Base-by-base conservation (phyloP, 2,797 vertebrate species). In the Onychomys torridus region DNA sequence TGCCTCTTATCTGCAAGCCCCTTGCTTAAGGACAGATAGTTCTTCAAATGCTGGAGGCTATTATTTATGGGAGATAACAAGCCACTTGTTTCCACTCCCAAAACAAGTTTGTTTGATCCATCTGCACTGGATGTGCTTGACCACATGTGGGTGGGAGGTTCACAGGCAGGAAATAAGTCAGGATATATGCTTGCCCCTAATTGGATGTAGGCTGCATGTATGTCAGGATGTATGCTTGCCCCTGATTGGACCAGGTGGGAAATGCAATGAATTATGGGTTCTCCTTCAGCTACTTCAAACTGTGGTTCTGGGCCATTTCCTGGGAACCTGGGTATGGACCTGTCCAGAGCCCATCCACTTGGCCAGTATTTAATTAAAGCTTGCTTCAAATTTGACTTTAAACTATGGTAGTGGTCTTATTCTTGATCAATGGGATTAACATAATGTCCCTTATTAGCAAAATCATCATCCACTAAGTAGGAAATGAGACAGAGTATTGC, bases 381-480 rank as follows among this genome's bases (percentile, higher is more conserved):
- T 69, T 69, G 32, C 32, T 69, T 69, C 65, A 69, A 69, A 69
- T 69, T 69, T 17, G 14, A 14, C 65, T n/a, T 69, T 69, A 17
- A 69, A 69, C 32, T 69, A 69, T n/a, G 32, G 65, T 16, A 69
- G 32, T 19, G 32, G 32, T 69, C 65, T n/a, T n/a, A 16, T 63
- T 63, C 61, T 63, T 12, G 25, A 34, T 16, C 32, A 69, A 34
- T 69, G 32, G 14, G 14, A 69, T 69, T 69, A n/a, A 69, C 32
- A 34, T 14, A 69, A 29, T 10, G 25, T 83, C n/a, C 37, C 23
- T 65, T 65, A 84, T 84, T 83, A 87, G 43, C 13, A 90, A 46
- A 96, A 65, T 93, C 69, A 93, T 90, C 59, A 91, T 91, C 90
- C 52, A 86, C 34, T 94, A 55, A 94, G 16, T 61, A 96, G 61